phyloP scores from a whole-genome alignment of 2,888 invertebrate genomes.

The Drosophila meridionalis region DNA sequence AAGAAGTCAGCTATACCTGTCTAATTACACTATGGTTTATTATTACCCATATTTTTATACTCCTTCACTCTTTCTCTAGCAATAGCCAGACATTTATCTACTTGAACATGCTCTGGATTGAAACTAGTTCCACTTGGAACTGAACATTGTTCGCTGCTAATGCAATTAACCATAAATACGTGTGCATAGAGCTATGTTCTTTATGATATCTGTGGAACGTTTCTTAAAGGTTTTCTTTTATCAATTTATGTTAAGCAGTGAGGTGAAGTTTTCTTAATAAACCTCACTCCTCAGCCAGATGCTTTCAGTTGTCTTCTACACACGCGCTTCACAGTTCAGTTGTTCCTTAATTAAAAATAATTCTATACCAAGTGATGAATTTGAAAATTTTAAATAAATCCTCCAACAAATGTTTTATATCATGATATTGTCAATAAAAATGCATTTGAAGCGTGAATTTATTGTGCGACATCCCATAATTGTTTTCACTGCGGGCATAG shows the following conservation, averaged over 20 bases:
- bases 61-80: neutral
- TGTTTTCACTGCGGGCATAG: neutral
- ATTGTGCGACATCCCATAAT: conserved; percentile 2
- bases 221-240: conserved; percentile 2
- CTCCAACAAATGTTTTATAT: too few species aligned
- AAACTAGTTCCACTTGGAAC: neutral
- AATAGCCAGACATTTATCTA: neutral
- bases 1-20: neutral
- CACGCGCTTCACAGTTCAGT: neutral
- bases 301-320: neutral
- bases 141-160: neutral
- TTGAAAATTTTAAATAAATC: neutral
- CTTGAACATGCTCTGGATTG: neutral
- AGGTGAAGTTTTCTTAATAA: neutral
- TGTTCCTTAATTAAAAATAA: neutral
- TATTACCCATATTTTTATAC: neutral
- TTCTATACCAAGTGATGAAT: neutral
- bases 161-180: conserved; percentile 2
- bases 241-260: neutral
- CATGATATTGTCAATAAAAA: neutral
- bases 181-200: neutral
- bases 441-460: conserved; percentile 8
- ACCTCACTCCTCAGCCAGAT: neutral
- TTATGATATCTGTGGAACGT: neutral
- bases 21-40: neutral